Conservation (phyloP, 2,797 vertebrate genomes). For the Nothura maculosa region DNA sequence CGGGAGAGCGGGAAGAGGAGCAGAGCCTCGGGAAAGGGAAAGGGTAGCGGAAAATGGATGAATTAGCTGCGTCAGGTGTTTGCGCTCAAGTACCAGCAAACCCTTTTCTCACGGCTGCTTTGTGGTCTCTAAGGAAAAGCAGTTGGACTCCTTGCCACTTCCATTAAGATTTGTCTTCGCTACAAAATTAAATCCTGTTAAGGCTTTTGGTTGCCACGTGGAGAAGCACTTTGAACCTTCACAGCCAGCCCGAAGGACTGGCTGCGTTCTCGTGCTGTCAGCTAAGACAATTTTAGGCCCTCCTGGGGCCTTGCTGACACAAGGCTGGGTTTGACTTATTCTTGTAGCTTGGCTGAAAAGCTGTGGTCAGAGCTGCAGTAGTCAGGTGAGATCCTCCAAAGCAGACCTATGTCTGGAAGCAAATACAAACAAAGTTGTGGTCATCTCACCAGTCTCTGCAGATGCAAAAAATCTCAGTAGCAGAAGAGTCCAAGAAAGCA, state of each 20-base stretch:
- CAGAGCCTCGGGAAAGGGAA: fast-evolving
- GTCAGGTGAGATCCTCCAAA: constrained; percentile 10
- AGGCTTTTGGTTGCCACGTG: not conserved
- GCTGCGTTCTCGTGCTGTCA: not conserved
- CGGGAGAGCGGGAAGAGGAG: not conserved
- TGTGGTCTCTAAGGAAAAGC: constrained; percentile 7
- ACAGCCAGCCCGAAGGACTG: not conserved
- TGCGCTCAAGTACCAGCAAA: not conserved
- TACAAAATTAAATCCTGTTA: constrained; percentile 5
- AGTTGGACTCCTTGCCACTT: not conserved
- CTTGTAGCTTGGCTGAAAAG: not conserved
- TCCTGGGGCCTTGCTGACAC: not conserved
- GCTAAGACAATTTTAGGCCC: not conserved
- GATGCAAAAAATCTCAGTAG: not conserved
- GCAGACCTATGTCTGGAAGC: constrained; percentile 2
- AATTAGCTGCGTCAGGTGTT: constrained; percentile 16
- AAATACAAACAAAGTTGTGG: not conserved
- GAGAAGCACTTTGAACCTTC: not conserved
- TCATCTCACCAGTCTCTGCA: constrained; percentile 18
- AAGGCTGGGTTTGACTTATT: not conserved
- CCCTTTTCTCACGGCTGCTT: not conserved
- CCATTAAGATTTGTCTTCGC: not conserved
- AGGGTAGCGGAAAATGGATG: constrained; percentile 17
- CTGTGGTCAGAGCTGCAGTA: not conserved
- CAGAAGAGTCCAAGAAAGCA: not conserved